phyloP scores from a whole-genome alignment of 2,797 vertebrate species.

The Sebastolobus altivelis region DNA sequence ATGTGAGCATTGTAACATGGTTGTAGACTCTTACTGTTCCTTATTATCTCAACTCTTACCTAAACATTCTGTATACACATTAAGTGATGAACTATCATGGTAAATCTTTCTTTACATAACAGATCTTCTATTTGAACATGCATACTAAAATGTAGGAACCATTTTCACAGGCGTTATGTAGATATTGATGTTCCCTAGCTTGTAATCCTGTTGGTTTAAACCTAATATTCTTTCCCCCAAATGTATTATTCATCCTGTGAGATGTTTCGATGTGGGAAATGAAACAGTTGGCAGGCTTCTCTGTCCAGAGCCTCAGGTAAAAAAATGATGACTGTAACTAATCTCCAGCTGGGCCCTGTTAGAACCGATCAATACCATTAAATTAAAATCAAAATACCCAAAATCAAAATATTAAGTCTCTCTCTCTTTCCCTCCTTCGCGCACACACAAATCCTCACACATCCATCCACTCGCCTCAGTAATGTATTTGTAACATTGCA shows the following conservation, averaged over 20 bases:
- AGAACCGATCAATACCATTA: slow-evolving; percentile 62
- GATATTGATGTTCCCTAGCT: slow-evolving; percentile 37
- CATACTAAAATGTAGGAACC: slow-evolving; percentile 13
- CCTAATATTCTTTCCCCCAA: slow-evolving; percentile 47
- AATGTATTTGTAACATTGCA: slow-evolving; percentile 38
- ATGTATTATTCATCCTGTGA: slow-evolving; percentile 69
- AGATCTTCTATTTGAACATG: background rate
- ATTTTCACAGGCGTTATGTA: slow-evolving; percentile 27
- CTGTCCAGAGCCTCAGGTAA: slow-evolving; percentile 59
- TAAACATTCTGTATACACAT: background rate
- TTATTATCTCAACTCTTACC: background rate
- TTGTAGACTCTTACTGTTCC: background rate
- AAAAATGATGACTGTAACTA: slow-evolving; percentile 55
- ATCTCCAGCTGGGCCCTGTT: slow-evolving; percentile 54
- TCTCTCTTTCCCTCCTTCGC: background rate
- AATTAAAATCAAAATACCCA: slow-evolving; percentile 46
- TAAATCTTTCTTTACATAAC: background rate
- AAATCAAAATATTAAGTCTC: slow-evolving; percentile 34
- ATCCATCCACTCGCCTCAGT: slow-evolving; percentile 9
- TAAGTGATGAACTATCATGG: background rate
- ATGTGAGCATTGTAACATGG: background rate
- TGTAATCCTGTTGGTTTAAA: slow-evolving; percentile 59
- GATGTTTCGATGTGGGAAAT: slow-evolving; percentile 72
- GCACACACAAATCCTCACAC: background rate
- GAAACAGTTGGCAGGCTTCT: slow-evolving; percentile 63